Base-by-base conservation (phyloP, 1,140 invertebrate species). In the Acyrthosiphon pisum region DNA sequence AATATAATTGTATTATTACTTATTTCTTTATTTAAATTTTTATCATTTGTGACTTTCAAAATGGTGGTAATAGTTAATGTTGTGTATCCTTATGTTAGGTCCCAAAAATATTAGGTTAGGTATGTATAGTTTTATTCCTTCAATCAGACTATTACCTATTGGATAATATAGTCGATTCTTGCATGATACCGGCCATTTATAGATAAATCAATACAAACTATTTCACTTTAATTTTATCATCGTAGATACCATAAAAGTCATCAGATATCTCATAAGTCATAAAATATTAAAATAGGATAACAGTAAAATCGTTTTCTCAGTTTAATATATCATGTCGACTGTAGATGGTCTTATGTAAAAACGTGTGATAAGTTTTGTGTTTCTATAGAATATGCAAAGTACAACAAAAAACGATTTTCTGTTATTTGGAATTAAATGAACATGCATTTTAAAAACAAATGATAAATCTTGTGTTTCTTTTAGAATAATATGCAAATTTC, bases 351-450 rank as follows among this genome's bases (percentile, higher is more conserved):
- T 68, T 76, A 23, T n/a, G 14, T 76, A 35, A 76, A 76, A 76
- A 18, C 60, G n/a, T 14, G 4, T n/a, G 60, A 76, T 76, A 76
- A 76, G 60, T 76, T 76, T 76, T 35, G 14, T 76, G 60, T 4
- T 76, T 76, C 14, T 76, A 76, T 76, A 76, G n/a, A 76, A n/a
- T 76, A 76, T 76, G n/a, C n/a, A n/a, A 76, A 76, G 60, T 76
- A 76, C 14, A 18, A n/a, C n/a, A 76, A 76, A 76, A 76, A n/a
- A 76, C 60, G 60, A 76, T 35, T n/a, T 76, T 76, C 60, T 30
- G 11, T 68, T n/a, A 14, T n/a, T 68, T 23, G 8, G 8, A 60
- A 60, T 30, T 60, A 60, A 60, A 60, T 26, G 26, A 26, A 60
- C 23, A 60, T 3, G 26, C 26, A 60, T 60, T 60, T 30, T 76